Conservation (phyloP, 1,140 invertebrate genomes). For the Drosophila albomicans region DNA sequence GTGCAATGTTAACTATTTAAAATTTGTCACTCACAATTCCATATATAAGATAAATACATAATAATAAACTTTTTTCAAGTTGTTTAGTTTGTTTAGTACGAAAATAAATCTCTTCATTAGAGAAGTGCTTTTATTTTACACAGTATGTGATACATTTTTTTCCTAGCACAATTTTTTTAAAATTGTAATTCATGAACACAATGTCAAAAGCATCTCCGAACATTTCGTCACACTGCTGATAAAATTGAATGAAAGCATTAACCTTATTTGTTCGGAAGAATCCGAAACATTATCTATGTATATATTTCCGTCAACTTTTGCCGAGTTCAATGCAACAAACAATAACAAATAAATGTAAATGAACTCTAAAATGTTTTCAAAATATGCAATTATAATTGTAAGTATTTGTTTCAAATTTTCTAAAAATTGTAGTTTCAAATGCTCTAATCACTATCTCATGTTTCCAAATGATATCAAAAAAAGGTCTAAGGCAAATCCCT, state of each 20-base stretch:
- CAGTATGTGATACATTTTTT: too few species aligned
- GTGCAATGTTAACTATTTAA: too few species aligned
- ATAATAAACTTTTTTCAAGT: too few species aligned
- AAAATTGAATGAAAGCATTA: conserved; percentile 9
- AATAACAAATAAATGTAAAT: conserved; percentile 2
- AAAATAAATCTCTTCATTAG: too few species aligned
- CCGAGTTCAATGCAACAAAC: conserved; percentile 9
- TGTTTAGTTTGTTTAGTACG: too few species aligned
- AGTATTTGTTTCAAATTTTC: background rate
- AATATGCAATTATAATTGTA: background rate
- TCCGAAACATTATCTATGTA: background rate
- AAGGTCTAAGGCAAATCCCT: background rate
- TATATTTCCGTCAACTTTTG: background rate
- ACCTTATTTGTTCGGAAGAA: conserved; percentile 9
- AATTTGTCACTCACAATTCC: too few species aligned
- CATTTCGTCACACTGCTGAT: conserved; percentile 14
- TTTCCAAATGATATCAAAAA: background rate
- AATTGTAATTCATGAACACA: too few species aligned
- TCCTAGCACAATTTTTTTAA: too few species aligned
- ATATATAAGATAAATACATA: too few species aligned
- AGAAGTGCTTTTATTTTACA: too few species aligned
- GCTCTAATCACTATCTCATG: background rate
- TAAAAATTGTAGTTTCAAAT: background rate
- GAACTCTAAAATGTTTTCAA: background rate
- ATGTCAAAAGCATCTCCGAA: background rate